Evolutionary conservation across 2,113 vertebrate genomes (phyloP), one percentile per base, ranked within the genome.

Genomic region (Neoarius graeffei): DNA sequence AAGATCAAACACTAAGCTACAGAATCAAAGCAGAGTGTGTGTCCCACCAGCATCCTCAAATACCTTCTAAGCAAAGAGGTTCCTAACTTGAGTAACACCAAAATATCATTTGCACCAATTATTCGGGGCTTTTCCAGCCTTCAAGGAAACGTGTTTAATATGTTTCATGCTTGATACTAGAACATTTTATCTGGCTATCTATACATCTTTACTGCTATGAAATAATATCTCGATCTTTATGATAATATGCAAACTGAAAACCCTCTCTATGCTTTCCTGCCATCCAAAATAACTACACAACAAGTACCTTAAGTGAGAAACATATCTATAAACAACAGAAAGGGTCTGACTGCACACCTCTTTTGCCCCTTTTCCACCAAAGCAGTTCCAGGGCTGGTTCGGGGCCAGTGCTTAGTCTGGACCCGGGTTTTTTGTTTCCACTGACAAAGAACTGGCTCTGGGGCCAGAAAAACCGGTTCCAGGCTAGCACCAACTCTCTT

Each of bases 1-100:
- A 84, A 88, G 82, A 87, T 86, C 90, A 81, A 88, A 27, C 84
- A 66, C 85, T 88, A 85, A 86, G 74, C 91, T 64, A 89, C 88
- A 85, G 83, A 86, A 62, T 83, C 85, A 87, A 86, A 85, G 83
- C 35, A 7, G 14, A 71, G n/a, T 86, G 77, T 82, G 79, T 82
- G 23, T 76, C 27, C 25, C 25, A 6, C 52, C 15, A 56, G 81
- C 3, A 59, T 69, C 62, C 50, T 66, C 48, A 35, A 30, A 81
- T 69, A 87, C 73, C 64, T 73, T 71, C 79, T 48, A 71, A 87
- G 27, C 42, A 5, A 87, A 82, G 77, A 25, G 10, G 35, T 13
- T 30, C 48, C 17, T 35, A 56, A 35, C 66, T 67, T 23, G 48
- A 54, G 60, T 54, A 27, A 1, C 64, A 71, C 15, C 27, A 23